Percentiles rank a stretch among this genome's conserved stretches.
Conservation (phyloP, 1,140 invertebrate species). For the Eciton burchellii region DNA sequence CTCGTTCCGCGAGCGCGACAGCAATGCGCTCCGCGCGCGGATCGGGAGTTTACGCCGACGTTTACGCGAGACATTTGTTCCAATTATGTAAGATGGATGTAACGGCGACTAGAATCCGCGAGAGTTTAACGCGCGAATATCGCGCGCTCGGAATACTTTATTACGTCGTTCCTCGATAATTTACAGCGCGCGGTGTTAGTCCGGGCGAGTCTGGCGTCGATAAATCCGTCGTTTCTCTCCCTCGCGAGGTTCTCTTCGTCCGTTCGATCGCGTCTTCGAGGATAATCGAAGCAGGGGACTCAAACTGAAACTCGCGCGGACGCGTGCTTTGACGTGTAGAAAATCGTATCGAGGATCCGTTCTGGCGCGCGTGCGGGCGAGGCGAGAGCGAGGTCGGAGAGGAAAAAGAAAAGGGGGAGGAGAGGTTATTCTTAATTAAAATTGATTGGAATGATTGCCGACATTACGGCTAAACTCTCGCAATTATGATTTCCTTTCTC, state of each 20-base stretch:
- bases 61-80: not conserved
- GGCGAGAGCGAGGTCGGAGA: too few relatives aligned
- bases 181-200: not conserved
- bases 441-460: conserved; percentile 84
- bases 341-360: too few relatives aligned
- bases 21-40: conserved; percentile 14
- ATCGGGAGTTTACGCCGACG: not conserved
- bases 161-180: not conserved
- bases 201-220: too few relatives aligned
- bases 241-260: too few relatives aligned
- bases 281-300: too few relatives aligned
- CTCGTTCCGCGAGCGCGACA: not conserved
- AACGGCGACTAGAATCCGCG: not conserved
- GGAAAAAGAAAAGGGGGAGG: not conserved
- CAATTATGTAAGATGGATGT: conserved; percentile 5
- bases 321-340: too few relatives aligned
- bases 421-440: conserved; percentile 82
- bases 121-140: not conserved
- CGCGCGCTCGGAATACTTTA: not conserved
- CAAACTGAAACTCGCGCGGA: too few relatives aligned
- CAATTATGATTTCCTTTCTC: conserved; percentile 81
- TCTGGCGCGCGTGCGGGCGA: too few relatives aligned
- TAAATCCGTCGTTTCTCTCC: too few relatives aligned
- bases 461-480: conserved; percentile 82
- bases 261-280: too few relatives aligned